Conservation (phyloP, 2,888 invertebrate species). For the Acanthococcus lagerstroemiae region DNA sequence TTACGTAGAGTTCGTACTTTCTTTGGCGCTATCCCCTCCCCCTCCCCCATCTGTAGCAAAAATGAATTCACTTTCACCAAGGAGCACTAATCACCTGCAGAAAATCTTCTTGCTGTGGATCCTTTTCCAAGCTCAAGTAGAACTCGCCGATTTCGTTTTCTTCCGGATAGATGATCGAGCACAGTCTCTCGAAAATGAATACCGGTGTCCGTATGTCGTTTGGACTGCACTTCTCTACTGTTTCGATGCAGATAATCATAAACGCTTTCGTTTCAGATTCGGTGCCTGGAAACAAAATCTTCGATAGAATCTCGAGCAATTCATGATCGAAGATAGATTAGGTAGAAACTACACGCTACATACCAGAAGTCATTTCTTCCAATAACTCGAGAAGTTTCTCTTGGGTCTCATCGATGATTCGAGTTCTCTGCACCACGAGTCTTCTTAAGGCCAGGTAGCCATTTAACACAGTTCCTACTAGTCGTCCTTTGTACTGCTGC, state of each 20-base stretch:
- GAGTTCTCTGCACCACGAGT: slow-evolving; percentile 85
- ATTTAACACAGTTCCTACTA: slow-evolving; percentile 83
- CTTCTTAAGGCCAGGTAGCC: slow-evolving; percentile 85
- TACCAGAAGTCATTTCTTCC: slow-evolving; percentile 89
- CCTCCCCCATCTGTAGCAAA: too few species aligned
- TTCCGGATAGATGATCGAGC: slow-evolving; percentile 94
- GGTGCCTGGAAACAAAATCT: slow-evolving; percentile 50
- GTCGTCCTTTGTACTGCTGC: slow-evolving; percentile 76
- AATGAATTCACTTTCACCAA: not conserved
- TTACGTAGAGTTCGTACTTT: not conserved
- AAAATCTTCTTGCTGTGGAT: slow-evolving; percentile 98
- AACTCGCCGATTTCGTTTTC: slow-evolving; percentile 96
- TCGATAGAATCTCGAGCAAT: not conserved
- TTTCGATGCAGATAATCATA: slow-evolving; percentile 94
- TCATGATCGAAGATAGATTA: not conserved
- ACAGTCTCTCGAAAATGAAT: slow-evolving; percentile 92
- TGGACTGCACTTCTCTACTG: slow-evolving; percentile 78
- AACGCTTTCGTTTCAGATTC: slow-evolving; percentile 93
- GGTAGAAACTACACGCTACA: not conserved
- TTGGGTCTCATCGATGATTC: slow-evolving; percentile 92
- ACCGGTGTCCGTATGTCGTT: slow-evolving; percentile 93
- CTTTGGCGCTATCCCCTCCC: too few species aligned
- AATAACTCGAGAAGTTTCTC: slow-evolving; percentile 83
- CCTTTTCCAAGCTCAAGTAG: slow-evolving; percentile 91
- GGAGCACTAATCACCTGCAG: slow-evolving; percentile 53